Evolutionary conservation across 2,888 invertebrate genomes (phyloP), one percentile per base, ranked within the genome.

Genomic region (Stegana nigrithorax): DNA sequence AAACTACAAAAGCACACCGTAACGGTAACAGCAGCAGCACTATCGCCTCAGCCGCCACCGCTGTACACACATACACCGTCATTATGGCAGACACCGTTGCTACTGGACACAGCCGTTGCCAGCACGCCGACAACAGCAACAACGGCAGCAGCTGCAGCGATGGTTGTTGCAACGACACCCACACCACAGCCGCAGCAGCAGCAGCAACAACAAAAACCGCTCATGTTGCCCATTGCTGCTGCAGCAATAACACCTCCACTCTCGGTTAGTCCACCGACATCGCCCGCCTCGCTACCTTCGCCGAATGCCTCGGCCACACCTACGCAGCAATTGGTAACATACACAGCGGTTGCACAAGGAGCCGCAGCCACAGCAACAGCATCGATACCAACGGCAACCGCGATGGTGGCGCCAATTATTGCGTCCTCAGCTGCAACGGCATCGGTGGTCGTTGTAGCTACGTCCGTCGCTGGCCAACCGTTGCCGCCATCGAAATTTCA

Each of bases 401-500:
- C 78, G 50, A 80, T 74, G 76, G 78, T 78, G 39, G 68, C 73
- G 7, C 78, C 74, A 45, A 66, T 81, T 75, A 61, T 83, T 73
- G 60, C 66, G 42, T 50, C 67, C 32, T 36, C 70, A 21, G 23
- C 63, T 57, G 21, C 62, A 60, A 26, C 65, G 53, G 32, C 39
- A 61, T 23, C 63, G 58, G 14, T 19, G n/a, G 32, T 14, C 23
- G 14, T 14, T 3, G 25, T 68, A 14, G 29, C 67, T 50, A 17
- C 60, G 42, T 47, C 70, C 59, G 53, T 55, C n/a, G 72, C 64
- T 27, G 77, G 73, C 1, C 63, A 62, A 27, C 65, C 81, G 8
- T 61, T 84, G 67, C 84, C 84, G 45, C 84, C 84, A 27, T 84
- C 84, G n/a, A 84, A 84, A 66, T 84, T 84, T 65, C 84, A 84